Evolutionary conservation across 2,797 vertebrate species (phyloP).

Genomic region (Aulostomus chinensis): DNA sequence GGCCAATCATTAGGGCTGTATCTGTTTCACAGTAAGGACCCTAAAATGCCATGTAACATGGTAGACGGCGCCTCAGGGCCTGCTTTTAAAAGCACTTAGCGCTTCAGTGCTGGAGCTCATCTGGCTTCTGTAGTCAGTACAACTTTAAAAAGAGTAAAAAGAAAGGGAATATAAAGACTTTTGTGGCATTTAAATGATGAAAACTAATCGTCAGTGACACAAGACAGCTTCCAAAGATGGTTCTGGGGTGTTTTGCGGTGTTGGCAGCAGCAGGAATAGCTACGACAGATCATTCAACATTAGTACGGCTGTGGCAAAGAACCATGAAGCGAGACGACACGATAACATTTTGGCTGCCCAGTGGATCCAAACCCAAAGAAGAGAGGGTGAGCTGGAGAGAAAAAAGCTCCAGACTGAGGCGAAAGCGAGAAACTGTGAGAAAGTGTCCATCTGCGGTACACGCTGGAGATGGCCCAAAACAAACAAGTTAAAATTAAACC

Average conservation of each 20-base stretch:
- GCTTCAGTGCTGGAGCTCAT: constrained; percentile 17
- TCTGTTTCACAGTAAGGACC: constrained; percentile 33
- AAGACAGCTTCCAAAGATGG: constrained; percentile 6
- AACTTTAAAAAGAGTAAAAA: not conserved
- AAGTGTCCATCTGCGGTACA: constrained; percentile 72
- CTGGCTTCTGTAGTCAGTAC: constrained; percentile 2
- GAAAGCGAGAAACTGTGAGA: constrained; percentile 61
- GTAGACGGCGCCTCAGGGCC: constrained; percentile 14
- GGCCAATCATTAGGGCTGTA: constrained; percentile 20
- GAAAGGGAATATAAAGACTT: not conserved
- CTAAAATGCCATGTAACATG: constrained; percentile 9
- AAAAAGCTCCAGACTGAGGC: constrained; percentile 42
- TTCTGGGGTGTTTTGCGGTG: constrained; percentile 11
- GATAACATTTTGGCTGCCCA: constrained; percentile 31
- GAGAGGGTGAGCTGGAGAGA: constrained; percentile 26
- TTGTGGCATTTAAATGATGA: constrained; percentile 7
- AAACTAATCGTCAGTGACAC: constrained; percentile 22
- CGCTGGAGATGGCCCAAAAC: constrained; percentile 75
- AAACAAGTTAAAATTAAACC: constrained; percentile 84
- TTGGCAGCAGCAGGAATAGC: constrained; percentile 5
- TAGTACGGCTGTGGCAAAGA: constrained; percentile 22
- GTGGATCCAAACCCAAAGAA: constrained; percentile 25
- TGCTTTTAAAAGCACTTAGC: constrained; percentile 38
- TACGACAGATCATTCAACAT: not conserved
- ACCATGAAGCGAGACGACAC: constrained; percentile 23